Percentiles rank a stretch among this genome's conserved stretches.
These are phyloP conservation scores for Limonius californicus DNA, from an alignment of 1,140 invertebrate species.

Conservation along the genomic window DNA sequence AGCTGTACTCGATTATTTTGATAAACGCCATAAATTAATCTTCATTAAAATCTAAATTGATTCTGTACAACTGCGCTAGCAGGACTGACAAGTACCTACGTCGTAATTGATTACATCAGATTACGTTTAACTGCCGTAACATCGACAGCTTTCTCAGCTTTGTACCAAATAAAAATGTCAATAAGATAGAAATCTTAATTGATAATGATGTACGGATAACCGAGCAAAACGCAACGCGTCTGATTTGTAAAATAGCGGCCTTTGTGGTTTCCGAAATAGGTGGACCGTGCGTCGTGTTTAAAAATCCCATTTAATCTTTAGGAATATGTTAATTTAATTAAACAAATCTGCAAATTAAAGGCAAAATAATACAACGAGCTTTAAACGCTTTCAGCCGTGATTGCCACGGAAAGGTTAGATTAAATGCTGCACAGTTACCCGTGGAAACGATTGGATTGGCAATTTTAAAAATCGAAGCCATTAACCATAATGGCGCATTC, in stretches of 20 bases:
- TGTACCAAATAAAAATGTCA: too few relatives aligned
- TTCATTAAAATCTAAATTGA: not conserved
- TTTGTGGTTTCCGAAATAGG: too few relatives aligned
- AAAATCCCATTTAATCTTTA: too few relatives aligned
- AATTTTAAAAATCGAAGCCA: conserved; percentile 14
- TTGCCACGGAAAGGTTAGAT: conserved; percentile 15
- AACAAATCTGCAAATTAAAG: conserved; percentile 1
- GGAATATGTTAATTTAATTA: conserved; percentile 4
- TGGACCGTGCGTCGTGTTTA: too few relatives aligned
- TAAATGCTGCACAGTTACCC: conserved; percentile 9
- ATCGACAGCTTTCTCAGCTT: too few relatives aligned
- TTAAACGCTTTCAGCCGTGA: conserved; percentile 17
- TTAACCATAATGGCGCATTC: conserved; percentile 13
- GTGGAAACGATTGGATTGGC: conserved; percentile 11
- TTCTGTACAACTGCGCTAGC: not conserved
- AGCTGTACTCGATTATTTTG: not conserved
- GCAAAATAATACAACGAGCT: conserved; percentile 7
- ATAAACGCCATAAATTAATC: not conserved
- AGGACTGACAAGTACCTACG: too few relatives aligned
- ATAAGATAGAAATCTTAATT: too few relatives aligned
- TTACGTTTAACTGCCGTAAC: too few relatives aligned
- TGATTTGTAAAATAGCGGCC: too few relatives aligned
- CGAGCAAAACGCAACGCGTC: too few relatives aligned
- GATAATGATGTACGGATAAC: too few relatives aligned
- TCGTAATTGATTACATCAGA: too few relatives aligned